Base-by-base conservation (phyloP, 1,140 invertebrate species). In the Macrobrachium rosenbergii region DNA sequence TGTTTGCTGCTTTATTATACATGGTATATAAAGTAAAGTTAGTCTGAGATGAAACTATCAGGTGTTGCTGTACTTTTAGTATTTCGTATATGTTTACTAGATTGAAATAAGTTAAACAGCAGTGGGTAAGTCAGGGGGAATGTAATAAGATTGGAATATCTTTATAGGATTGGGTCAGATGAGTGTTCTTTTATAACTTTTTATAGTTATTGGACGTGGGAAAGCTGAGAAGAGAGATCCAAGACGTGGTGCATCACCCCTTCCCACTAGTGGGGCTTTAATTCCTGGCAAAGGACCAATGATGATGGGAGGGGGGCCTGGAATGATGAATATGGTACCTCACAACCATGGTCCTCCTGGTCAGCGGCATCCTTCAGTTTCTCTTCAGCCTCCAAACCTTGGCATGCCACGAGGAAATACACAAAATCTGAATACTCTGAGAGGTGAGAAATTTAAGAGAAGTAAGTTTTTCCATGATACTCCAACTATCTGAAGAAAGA, bases 341-440 rank as follows among this genome's bases (percentile, higher is more conserved):
- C 82, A 83, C 43, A 83, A 83, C 28, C 60, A 75, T 67, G 78
- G 78, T 64, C 78, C 85, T 19, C 85, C 78, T 23, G 79, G 85
- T 17, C 85, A 87, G 69, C 78, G 78, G 21, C 85, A 82, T 73
- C 85, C 85, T 19, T 73, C 77, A 16, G 28, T 79, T 23, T 81
- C 85, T 17, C n/a, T 87, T 17, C 85, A 87, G n/a, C 78, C 85
- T 12, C 85, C 78, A 76, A 73, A 73, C 67, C n/a, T 87, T 37
- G 77, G 64, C 59, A 75, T 87, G 37, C 76, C 85, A n/a, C 78
- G 84, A n/a, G 77, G 77, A 19, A 87, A 75, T 82, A 78, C 81
- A 62, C 85, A 87, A 73, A 87, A 87, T 62, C 67, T 87, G 45
- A 87, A 87, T 45, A 76, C 75, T n/a, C 23, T 72, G 37, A 80